These are phyloP conservation scores for Drosophila pruinosa DNA, from an alignment of 1,140 invertebrate genomes.

Conservation along the genomic window DNA sequence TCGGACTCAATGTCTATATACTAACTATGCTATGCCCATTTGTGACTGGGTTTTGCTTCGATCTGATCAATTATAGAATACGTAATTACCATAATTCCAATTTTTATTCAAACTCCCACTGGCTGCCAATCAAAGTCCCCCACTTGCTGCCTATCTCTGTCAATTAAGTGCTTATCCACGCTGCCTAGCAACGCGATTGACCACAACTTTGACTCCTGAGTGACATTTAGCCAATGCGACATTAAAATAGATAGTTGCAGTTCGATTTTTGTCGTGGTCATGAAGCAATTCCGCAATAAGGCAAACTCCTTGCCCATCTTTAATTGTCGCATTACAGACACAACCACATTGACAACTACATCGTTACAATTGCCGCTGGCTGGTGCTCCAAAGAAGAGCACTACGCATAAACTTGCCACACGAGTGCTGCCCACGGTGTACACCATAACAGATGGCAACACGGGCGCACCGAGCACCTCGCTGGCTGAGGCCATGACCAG, in stretches of 20 bases:
- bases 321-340: conserved; percentile 73
- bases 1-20: conserved; percentile 9
- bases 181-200: conserved; percentile 63
- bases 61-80: conserved; percentile 41
- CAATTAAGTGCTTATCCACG: conserved; percentile 34
- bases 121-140: background rate
- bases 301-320: conserved; percentile 74
- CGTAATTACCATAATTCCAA: background rate
- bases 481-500: conserved; percentile 60
- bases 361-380: conserved; percentile 57
- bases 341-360: conserved; percentile 63
- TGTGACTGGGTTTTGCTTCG: conserved; percentile 16
- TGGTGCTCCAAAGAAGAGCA: conserved; percentile 10
- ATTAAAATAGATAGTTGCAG: conserved; percentile 35
- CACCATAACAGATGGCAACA: conserved; percentile 66
- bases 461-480: conserved; percentile 52
- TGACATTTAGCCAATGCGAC: conserved; percentile 11
- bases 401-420: conserved; percentile 8
- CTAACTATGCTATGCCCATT: background rate
- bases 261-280: conserved; percentile 39
- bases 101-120: conserved; percentile 9
- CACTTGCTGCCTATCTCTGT: too few species aligned
- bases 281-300: conserved; percentile 74
- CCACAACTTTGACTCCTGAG: conserved; percentile 55
- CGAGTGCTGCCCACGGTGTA: conserved; percentile 56